Evolutionary conservation across 2,888 invertebrate genomes (phyloP), one percentile per base, ranked within the genome.

Genomic region (Leptinotarsa peninsularis): DNA sequence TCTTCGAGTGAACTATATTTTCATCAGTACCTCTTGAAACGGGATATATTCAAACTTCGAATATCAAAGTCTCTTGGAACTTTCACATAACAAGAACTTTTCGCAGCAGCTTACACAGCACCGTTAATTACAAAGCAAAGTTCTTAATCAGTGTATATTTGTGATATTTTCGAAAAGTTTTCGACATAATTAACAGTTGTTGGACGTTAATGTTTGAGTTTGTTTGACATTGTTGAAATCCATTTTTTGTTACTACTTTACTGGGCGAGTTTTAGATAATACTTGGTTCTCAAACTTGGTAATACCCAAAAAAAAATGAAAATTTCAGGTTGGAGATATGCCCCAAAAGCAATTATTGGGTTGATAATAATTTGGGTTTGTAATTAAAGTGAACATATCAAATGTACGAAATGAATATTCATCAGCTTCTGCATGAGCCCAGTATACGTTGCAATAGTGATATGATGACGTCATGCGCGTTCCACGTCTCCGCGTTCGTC

Each of bases 131-230:
- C 54, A 63, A 50, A 67, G 58, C 43, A n/a, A 33, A 49, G 67
- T 67, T 72, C 66, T 67, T 72, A 67, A 67, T 67, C 67, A 60
- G 43, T 58, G 58, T 68, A 63, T 74, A 73, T 58, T 74, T 74
- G 74, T 74, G 71, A 74, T 74, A 74, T 52, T 78, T 74, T 71
- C 67, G 50, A 74, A 58, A 52, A 50, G 43, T 67, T 72, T 72
- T 23, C 63, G 52, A 68, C 72, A 68, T 73, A 71, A 68, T 63
- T 63, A 63, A 63, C 63, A 63, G 43, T 43, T 63, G 33, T 43
- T 43, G 3, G 43, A n/a, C 33, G 10, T n/a, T 63, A 63, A 63
- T 63, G 63, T 63, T 63, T 43, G n/a, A 43, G n/a, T 63, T 63
- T 43, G 63, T 43, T 43, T 43, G 43, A 33, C 43, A 43, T 63